Percentiles rank a stretch among this genome's conserved stretches.
These are phyloP conservation scores for Petromus typicus DNA, from an alignment of 2,113 vertebrate species.

Conservation along the genomic window DNA sequence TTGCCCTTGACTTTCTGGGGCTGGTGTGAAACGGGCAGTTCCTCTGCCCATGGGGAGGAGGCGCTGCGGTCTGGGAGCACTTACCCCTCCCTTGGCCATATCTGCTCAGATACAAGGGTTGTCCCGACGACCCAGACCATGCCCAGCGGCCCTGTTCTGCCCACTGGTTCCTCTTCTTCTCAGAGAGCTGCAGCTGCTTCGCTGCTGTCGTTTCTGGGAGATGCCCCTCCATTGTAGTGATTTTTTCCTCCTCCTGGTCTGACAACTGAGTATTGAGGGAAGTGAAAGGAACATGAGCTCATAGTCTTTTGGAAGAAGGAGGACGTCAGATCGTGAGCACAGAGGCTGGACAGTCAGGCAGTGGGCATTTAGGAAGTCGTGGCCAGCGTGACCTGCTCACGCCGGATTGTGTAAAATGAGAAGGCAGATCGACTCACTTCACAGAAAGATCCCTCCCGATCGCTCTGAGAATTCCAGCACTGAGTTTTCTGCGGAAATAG, in stretches of 20 bases:
- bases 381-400: accelerated
- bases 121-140: accelerated
- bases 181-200: neutral
- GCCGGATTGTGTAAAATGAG: neutral
- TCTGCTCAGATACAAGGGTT: neutral
- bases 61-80: neutral
- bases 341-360: neutral
- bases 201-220: neutral
- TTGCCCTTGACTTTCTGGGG: neutral
- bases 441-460: neutral
- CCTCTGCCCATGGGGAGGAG: neutral
- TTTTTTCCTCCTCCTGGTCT: neutral
- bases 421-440: neutral
- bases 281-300: neutral
- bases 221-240: neutral
- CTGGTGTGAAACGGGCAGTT: neutral
- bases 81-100: accelerated
- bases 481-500: neutral
- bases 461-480: neutral
- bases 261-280: neutral
- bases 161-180: neutral
- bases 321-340: accelerated
- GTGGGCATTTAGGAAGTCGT: neutral
- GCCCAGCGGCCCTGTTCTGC: accelerated
- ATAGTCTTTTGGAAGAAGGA: neutral